phyloP scores from a whole-genome alignment of 2,888 invertebrate species.

The Corythucha ciliata region DNA sequence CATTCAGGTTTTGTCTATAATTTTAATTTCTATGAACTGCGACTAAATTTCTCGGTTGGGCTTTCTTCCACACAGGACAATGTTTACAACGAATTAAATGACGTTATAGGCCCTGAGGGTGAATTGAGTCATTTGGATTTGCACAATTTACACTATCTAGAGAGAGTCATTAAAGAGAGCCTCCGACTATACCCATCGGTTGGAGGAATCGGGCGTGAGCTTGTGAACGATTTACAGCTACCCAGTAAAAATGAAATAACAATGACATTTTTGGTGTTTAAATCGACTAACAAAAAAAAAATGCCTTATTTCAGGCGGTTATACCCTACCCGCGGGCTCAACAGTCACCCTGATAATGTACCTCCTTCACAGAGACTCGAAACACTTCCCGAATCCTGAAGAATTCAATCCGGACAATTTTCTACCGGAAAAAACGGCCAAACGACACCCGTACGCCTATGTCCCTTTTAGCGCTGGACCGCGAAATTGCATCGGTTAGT shows the following conservation, averaged over 20 bases:
- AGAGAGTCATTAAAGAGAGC: background rate
- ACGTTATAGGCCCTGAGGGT: background rate
- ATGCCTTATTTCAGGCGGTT: background rate
- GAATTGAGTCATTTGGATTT: constrained; percentile 2
- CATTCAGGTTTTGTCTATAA: background rate
- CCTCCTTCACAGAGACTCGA: background rate
- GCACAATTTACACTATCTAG: constrained; percentile 10
- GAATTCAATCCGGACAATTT: constrained; percentile 3
- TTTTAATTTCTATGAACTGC: no score
- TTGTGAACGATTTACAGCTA: constrained; percentile 3
- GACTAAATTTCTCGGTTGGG: background rate
- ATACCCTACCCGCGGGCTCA: background rate
- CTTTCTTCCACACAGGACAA: background rate
- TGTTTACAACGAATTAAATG: background rate
- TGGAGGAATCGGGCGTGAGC: constrained; percentile 2
- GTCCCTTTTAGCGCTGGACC: constrained; percentile 5
- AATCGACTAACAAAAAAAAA: background rate
- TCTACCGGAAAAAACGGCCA: constrained; percentile 1
- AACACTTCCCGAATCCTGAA: background rate
- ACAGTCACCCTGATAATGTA: background rate
- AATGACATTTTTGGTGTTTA: background rate
- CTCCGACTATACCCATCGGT: constrained; percentile 8
- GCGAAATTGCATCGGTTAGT: constrained; percentile 8
- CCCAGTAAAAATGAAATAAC: no score
- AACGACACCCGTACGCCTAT: constrained; percentile 7